Evolutionary conservation across 2,888 invertebrate species (phyloP).

Genomic region (Meteorus cinctellus): DNA sequence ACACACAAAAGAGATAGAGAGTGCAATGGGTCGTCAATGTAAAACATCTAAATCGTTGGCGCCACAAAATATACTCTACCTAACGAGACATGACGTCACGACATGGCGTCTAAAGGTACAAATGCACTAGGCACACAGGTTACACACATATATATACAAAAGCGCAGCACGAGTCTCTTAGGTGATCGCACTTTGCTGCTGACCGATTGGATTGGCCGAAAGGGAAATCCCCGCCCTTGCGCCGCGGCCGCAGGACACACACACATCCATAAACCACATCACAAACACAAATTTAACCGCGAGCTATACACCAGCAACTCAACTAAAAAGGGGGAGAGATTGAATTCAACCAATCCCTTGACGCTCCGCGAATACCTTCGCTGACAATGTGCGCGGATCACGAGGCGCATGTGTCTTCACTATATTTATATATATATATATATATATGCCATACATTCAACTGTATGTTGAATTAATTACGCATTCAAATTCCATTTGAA

Average conservation of each 20-base stretch:
- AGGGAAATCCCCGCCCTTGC: constrained; percentile 66
- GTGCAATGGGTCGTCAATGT: constrained; percentile 14
- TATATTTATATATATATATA: not conserved
- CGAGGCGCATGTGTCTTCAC: constrained; percentile 31
- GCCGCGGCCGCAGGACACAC: constrained; percentile 29
- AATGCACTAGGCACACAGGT: constrained; percentile 31
- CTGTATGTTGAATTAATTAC: too few relatives aligned
- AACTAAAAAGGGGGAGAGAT: constrained; percentile 36
- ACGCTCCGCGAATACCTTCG: constrained; percentile 44
- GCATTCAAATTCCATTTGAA: too few relatives aligned
- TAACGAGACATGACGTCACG: constrained; percentile 46
- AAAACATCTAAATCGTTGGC: constrained; percentile 10
- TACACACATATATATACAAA: constrained; percentile 26
- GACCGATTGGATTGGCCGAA: constrained; percentile 65
- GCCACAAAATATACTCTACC: constrained; percentile 17
- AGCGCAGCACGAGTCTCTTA: constrained; percentile 51
- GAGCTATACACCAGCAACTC: not conserved
- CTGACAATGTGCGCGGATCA: constrained; percentile 45
- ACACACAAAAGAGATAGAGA: constrained; percentile 1
- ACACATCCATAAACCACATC: not conserved
- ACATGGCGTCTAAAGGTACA: constrained; percentile 49
- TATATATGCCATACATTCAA: not conserved
- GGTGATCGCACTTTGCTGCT: constrained; percentile 58
- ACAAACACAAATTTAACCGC: constrained; percentile 43
- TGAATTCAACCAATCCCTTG: constrained; percentile 49